Evolutionary conservation across 2,797 vertebrate species (phyloP), one percentile per base, ranked within the genome.

Genomic region (Phataginus tetradactyla): DNA sequence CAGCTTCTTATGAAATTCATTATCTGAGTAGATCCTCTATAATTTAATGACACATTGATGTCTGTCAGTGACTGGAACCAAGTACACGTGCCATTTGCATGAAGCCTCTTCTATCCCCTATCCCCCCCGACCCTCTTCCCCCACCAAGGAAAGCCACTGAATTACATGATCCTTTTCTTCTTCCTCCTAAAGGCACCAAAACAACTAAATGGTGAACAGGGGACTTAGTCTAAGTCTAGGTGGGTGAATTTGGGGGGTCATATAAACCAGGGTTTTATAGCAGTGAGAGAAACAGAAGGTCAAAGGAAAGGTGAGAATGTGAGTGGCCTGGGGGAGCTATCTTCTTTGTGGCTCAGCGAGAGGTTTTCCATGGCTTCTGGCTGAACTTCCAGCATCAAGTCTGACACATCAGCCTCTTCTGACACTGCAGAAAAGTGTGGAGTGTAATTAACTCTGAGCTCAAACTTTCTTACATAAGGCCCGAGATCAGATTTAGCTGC

Each of bases 1-100:
- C 77, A 95, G 79, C 74, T 93, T 92, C 75, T 64, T 68, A 75
- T 12, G 87, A 96, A 94, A 91, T 85, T 77, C 32, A 69, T 92
- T 83, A 71, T 80, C 81, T 42, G 49, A 91, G 49, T 8, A 68
- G 25, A 23, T 59, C 59, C 18, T 63, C 64, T 86, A 21, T 81
- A 90, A 88, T 90, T 94, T 75, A 85, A 83, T 64, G 69, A 83
- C 1, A 4, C 4, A 32, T 27, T 63, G 86, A 17, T 49, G 39
- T 63, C 79, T 83, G 45, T 34, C 39, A 49, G 17, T 64, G 91
- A 80, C 13, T 39, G 64, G 79, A 80, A 59, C 29, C 71, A 57
- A 95, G 39, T 14, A 53, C 49, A 15, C 6, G 49, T 23, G 20
- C 42, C 32, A 14, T 20, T 59, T 75, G 53, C 39, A 79, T 25